Percentiles rank a stretch among this genome's conserved stretches.
These are phyloP conservation scores for Channa striata DNA, from an alignment of 2,797 vertebrate species.

Conservation along the genomic window DNA sequence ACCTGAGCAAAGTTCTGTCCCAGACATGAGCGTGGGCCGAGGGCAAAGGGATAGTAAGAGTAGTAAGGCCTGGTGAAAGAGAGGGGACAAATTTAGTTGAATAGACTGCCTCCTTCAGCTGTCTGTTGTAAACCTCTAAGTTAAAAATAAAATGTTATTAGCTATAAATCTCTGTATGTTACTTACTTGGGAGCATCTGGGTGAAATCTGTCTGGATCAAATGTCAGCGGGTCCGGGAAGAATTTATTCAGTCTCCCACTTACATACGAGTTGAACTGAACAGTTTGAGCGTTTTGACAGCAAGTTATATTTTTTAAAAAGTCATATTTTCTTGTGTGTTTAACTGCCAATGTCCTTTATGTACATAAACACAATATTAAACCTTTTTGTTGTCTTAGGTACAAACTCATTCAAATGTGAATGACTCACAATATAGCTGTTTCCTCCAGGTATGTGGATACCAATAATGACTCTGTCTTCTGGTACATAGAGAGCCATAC, in stretches of 20 bases:
- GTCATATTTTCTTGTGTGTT: too few relatives aligned
- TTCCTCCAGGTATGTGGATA: constrained; percentile 84
- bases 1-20: constrained; percentile 94
- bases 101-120: not conserved
- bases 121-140: not conserved
- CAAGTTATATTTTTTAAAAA: not conserved
- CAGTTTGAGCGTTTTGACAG: not conserved
- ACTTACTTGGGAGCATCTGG: constrained; percentile 91
- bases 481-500: constrained; percentile 83
- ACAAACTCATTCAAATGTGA: not conserved
- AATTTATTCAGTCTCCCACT: constrained; percentile 87
- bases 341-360: too few relatives aligned
- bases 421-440: constrained; percentile 75
- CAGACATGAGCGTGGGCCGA: constrained; percentile 91
- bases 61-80: constrained; percentile 86
- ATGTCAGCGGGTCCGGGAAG: constrained; percentile 90
- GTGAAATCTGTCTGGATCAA: constrained; percentile 92
- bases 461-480: constrained; percentile 84
- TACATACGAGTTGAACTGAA: constrained; percentile 85
- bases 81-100: not conserved
- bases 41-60: constrained; percentile 91
- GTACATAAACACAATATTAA: too few relatives aligned
- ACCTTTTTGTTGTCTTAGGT: not conserved
- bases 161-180: not conserved
- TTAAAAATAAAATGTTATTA: not conserved